These are phyloP conservation scores for Micromesistius poutassou DNA, from an alignment of 2,797 vertebrate species.

Conservation along the genomic window DNA sequence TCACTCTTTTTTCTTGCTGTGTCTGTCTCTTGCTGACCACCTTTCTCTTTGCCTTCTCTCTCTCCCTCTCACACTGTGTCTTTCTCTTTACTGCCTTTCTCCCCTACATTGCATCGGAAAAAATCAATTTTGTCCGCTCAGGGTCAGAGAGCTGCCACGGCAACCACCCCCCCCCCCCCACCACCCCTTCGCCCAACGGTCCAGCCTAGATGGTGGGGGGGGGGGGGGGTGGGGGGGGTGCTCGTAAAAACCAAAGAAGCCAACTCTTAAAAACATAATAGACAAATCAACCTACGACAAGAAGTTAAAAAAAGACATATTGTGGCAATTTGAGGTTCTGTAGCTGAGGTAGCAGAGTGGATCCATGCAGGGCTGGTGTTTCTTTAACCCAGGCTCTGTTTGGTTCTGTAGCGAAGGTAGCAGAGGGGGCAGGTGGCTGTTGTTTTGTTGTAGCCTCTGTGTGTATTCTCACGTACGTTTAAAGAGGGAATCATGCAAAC, in stretches of 20 bases:
- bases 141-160: slow-evolving; percentile 46
- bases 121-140: slow-evolving; percentile 57
- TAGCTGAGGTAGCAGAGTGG: too few species aligned
- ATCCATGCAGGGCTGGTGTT: not conserved
- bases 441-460: too few species aligned
- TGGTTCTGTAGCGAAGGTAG: not conserved
- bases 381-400: not conserved
- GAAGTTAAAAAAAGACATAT: not conserved
- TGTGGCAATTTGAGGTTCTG: not conserved
- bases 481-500: too few species aligned
- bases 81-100: slow-evolving; percentile 26
- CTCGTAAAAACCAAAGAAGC: slow-evolving; percentile 25
- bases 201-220: slow-evolving; percentile 36
- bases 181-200: slow-evolving; percentile 29
- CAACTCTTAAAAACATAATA: not conserved
- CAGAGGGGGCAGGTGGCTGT: too few species aligned
- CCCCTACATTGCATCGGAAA: slow-evolving; percentile 41
- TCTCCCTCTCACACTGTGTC: not conserved
- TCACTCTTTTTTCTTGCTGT: not conserved
- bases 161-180: slow-evolving; percentile 30
- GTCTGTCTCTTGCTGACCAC: not conserved
- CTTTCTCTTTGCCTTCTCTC: not conserved
- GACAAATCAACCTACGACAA: not conserved
- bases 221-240: slow-evolving; percentile 23
- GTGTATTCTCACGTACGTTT: too few species aligned